Evolutionary conservation across 2,113 vertebrate genomes (phyloP).

Genomic region (Nestor notabilis): DNA sequence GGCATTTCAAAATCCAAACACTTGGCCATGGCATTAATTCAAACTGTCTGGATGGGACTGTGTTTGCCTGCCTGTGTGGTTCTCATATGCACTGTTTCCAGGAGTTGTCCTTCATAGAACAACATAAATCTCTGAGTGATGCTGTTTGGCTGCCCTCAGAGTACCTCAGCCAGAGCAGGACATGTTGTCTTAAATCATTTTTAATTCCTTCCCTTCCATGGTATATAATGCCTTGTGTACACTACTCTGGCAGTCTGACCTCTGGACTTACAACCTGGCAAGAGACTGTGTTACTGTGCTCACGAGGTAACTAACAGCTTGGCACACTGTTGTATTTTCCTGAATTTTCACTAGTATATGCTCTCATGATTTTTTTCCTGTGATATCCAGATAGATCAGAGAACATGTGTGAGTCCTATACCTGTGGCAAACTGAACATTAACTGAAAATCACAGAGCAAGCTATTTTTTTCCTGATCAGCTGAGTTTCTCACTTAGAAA

Average conservation of each 20-base stretch:
- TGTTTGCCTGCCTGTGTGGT: neutral
- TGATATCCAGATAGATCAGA: neutral
- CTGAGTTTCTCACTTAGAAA: neutral
- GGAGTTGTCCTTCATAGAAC: neutral
- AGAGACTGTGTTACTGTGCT: neutral
- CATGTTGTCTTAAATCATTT: neutral
- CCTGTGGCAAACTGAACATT: neutral
- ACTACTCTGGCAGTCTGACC: neutral
- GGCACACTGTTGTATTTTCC: neutral
- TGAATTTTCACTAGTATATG: neutral
- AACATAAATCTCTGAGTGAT: neutral
- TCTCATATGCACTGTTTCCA: neutral
- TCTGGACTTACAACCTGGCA: neutral
- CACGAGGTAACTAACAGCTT: neutral
- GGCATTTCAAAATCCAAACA: conserved; percentile 32
- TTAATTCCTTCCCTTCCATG: neutral
- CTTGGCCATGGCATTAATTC: conserved; percentile 28
- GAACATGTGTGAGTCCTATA: neutral
- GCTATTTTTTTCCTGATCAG: neutral
- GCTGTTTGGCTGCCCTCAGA: neutral
- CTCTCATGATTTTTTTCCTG: neutral
- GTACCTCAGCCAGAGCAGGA: neutral
- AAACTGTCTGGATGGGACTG: conserved; percentile 11
- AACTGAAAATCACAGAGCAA: neutral
- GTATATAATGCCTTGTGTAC: neutral